Evolutionary conservation across 2,888 invertebrate genomes (phyloP), one percentile per base, ranked within the genome.

Genomic region (Chrysolina oricalcia): DNA sequence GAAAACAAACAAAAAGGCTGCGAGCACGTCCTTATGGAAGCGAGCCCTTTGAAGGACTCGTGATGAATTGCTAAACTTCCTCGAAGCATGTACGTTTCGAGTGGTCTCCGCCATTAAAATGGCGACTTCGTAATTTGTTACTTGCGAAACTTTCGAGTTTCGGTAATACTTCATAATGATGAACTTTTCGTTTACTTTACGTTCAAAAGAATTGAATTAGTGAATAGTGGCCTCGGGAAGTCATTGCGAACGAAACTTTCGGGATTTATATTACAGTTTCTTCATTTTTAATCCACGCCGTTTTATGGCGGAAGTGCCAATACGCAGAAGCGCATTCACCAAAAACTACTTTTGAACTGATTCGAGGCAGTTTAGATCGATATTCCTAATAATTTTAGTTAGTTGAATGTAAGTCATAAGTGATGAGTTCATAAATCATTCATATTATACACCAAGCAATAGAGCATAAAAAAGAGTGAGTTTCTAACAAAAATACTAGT

Each of bases 1-100:
- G 13, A 35, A 59, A 59, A 35, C 59, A 59, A 59, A 53, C 59
- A 59, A 35, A 59, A 59, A 59, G 23, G 59, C 27, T 59, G 9
- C 8, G 19, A 15, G 59, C 27, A 59, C 35, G 27, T n/a, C 35
- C 59, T 17, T 35, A 35, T 43, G 8, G 50, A 50, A 17, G 8
- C n/a, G 15, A 27, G n/a, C 59, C 27, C 35, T 59, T 59, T 59
- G 59, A 35, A 59, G 35, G 35, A 59, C 35, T 59, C n/a, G 59
- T 59, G 59, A 59, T 35, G 35, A 59, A 59, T 59, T 23, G 27
- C 35, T 27, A 27, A 59, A 59, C 59, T 59, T 59, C 59, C 17
- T 59, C 35, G 59, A 35, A 56, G 56, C 56, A 56, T 56, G 56
- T 56, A 56, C 56, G 56, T 56, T 56, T 56, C 56, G 21, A 59